Evolutionary conservation across 2,797 vertebrate genomes (phyloP).

Genomic region (Gobio occitaniae): DNA sequence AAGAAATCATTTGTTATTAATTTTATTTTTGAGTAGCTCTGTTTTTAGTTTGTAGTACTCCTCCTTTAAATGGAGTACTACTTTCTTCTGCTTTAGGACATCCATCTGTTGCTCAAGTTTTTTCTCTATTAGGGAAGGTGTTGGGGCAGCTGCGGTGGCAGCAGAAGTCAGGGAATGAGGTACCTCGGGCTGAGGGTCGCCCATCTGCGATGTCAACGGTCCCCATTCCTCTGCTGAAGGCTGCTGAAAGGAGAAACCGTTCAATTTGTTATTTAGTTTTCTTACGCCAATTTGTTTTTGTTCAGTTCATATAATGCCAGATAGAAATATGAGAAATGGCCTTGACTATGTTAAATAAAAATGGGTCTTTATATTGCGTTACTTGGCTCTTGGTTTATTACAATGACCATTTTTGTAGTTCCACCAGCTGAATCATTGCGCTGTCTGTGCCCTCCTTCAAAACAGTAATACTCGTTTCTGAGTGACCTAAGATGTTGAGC

Average conservation of each 20-base stretch:
- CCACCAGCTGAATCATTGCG: background rate
- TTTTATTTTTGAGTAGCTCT: background rate
- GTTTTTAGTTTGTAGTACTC: background rate
- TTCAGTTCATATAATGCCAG: background rate
- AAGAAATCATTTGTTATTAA: background rate
- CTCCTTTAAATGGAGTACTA: background rate
- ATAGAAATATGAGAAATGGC: background rate
- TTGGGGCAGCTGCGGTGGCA: background rate
- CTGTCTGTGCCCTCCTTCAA: conserved; percentile 4
- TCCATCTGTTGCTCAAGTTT: background rate
- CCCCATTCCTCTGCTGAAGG: background rate
- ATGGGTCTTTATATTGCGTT: background rate
- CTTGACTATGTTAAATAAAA: background rate
- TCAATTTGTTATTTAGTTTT: background rate
- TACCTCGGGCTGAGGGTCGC: no score
- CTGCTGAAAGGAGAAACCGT: background rate
- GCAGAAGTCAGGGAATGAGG: no score
- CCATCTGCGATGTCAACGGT: no score
- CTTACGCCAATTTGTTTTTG: background rate
- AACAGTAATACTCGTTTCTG: background rate
- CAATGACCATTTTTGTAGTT: background rate
- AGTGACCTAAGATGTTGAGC: background rate
- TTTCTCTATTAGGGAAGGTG: background rate
- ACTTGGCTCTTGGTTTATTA: conserved; percentile 3
- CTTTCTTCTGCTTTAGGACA: background rate